A percentile compares a stretch with the other conserved stretches of the same genome.
These are phyloP conservation scores for Suricata suricatta DNA, from an alignment of 2,113 vertebrate species.

Conservation along the genomic window DNA sequence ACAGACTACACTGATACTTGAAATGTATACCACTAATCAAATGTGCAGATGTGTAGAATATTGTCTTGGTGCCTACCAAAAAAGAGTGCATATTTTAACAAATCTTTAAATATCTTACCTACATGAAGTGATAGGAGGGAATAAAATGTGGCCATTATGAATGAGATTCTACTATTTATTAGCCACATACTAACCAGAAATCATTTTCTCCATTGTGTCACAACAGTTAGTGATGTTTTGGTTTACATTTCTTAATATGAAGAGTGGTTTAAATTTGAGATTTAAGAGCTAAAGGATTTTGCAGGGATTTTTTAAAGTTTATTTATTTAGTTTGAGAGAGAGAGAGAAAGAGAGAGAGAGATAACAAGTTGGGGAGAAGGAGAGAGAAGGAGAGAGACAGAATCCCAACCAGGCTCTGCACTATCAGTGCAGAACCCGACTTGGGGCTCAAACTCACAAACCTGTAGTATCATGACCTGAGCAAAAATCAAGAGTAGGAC, in stretches of 20 bases:
- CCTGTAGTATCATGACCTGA: too few species aligned
- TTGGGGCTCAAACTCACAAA: too few species aligned
- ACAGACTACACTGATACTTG: neutral
- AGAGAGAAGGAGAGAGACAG: too few species aligned
- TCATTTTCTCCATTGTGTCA: neutral
- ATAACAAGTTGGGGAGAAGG: too few species aligned
- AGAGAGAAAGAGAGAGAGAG: too few species aligned
- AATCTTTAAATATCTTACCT: constrained; percentile 18
- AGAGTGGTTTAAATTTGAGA: neutral
- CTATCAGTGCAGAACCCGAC: too few species aligned
- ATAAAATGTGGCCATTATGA: neutral
- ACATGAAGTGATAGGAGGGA: neutral
- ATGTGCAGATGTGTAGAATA: neutral
- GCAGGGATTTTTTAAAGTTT: too few species aligned
- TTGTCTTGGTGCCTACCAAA: constrained; percentile 36
- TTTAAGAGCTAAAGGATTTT: neutral
- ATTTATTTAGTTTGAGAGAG: too few species aligned
- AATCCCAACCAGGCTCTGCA: too few species aligned
- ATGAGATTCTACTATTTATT: neutral
- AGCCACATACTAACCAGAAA: neutral
- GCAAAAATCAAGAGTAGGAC: too few species aligned
- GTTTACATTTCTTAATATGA: neutral
- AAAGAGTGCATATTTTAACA: constrained; percentile 40
- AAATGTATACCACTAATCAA: neutral
- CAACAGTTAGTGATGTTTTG: neutral